These are phyloP conservation scores for Syrmaticus mikado DNA, from an alignment of 2,113 vertebrate species.

Conservation along the genomic window DNA sequence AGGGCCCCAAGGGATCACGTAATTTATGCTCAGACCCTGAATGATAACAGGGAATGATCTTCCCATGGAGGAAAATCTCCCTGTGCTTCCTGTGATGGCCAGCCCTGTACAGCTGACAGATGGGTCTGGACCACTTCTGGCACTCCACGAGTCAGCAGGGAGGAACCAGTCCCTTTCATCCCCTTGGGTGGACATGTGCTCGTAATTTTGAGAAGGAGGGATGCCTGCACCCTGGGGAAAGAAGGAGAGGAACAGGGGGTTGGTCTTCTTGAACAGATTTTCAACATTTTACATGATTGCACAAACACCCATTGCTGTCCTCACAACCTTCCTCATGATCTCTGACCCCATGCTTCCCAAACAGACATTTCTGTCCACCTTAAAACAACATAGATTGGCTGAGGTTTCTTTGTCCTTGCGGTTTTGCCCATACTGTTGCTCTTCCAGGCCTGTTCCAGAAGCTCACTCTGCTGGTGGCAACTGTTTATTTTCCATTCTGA, in stretches of 20 bases:
- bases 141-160: not conserved
- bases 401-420: not conserved
- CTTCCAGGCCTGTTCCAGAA: not conserved
- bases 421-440: not conserved
- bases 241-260: not conserved
- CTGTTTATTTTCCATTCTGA: conserved; percentile 42
- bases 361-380: not conserved
- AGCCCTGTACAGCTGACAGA: conserved; percentile 19
- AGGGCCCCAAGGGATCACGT: conserved; percentile 40
- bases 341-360: not conserved
- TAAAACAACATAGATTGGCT: not conserved
- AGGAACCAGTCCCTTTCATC: not conserved
- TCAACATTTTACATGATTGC: fast-evolving
- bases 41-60: not conserved
- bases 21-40: conserved; percentile 56
- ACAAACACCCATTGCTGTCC: not conserved
- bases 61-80: conserved; percentile 44
- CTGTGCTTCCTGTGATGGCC: not conserved
- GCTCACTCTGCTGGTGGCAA: conserved; percentile 35
- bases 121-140: conserved; percentile 9
- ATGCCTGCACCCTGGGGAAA: not conserved
- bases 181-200: conserved; percentile 32
- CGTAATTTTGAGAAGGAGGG: fast-evolving
- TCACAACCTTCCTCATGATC: not conserved
- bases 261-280: not conserved